A percentile compares a stretch with the other conserved stretches of the same genome.
Conservation (phyloP, 2,797 vertebrate species). For the Tarsius wallacei region DNA sequence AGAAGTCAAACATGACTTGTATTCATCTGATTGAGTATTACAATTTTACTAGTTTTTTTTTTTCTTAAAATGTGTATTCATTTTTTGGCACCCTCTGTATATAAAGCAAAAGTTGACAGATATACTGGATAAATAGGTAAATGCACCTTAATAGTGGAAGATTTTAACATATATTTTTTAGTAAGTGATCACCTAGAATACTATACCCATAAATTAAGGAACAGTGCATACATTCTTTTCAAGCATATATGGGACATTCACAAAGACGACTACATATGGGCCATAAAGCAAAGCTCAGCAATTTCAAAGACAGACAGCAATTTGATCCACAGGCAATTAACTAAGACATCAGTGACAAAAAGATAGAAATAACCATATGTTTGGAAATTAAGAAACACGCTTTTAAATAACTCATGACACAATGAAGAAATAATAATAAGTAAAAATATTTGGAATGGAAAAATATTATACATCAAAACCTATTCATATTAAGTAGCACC, state of each 20-base stretch:
- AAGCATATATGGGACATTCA: not conserved
- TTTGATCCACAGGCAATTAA: constrained; percentile 25
- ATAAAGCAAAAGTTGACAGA: constrained; percentile 47
- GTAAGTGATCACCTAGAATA: constrained; percentile 38
- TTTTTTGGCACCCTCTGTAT: too few species aligned
- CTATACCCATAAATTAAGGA: not conserved
- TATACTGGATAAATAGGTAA: constrained; percentile 22
- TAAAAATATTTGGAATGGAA: not conserved
- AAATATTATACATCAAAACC: constrained; percentile 15
- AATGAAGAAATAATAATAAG: not conserved
- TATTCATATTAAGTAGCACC: not conserved
- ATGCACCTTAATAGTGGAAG: not conserved
- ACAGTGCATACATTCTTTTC: not conserved
- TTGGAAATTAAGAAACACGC: constrained; percentile 8
- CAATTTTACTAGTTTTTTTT: too few species aligned
- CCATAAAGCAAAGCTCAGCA: constrained; percentile 24
- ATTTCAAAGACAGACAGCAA: not conserved
- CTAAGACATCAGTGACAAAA: constrained; percentile 24
- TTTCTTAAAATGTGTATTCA: too few species aligned
- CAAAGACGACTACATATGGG: not conserved
- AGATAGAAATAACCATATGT: not conserved
- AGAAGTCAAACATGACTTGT: too few species aligned
- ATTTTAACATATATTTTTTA: constrained; percentile 19
- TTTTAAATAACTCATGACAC: too few species aligned
- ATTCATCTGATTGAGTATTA: too few species aligned